Evolutionary conservation across 2,888 invertebrate genomes (phyloP).

Genomic region (Blastobasis lacticolella): DNA sequence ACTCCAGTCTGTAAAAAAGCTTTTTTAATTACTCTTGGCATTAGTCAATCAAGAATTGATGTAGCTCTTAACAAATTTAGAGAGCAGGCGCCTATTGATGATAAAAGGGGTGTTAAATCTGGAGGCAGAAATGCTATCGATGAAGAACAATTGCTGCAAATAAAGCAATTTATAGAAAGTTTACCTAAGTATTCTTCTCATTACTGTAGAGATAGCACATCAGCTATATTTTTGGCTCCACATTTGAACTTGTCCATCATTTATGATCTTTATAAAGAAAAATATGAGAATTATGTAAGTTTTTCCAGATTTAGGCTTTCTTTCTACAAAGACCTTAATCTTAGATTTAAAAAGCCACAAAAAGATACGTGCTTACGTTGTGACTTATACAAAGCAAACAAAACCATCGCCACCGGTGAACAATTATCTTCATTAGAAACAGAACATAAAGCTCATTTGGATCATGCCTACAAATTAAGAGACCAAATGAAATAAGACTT

Average conservation of each 20-base stretch:
- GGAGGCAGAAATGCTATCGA: constrained; percentile 3
- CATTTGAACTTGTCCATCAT: constrained; percentile 7
- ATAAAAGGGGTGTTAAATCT: constrained; percentile 3
- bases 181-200: no score
- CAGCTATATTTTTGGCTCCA: constrained; percentile 10
- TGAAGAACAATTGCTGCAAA: background rate
- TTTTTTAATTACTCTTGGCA: constrained; percentile 3
- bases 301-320: constrained; percentile 4
- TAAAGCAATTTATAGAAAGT: constrained; percentile 3
- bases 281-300: constrained; percentile 3
- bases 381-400: constrained; percentile 7
- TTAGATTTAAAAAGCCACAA: constrained; percentile 11
- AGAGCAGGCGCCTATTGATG: constrained; percentile 1
- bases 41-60: constrained; percentile 4
- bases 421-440: constrained; percentile 3
- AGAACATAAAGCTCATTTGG: constrained; percentile 11
- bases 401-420: constrained; percentile 1
- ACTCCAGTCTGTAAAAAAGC: constrained; percentile 2
- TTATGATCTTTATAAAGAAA: constrained; percentile 8
- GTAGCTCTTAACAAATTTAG: constrained; percentile 2
- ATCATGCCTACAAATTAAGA: constrained; percentile 7
- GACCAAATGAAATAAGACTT: constrained; percentile 13
- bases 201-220: constrained; percentile 6
- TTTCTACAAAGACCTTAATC: constrained; percentile 9
- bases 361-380: constrained; percentile 13